Conservation (phyloP, 2,797 vertebrate genomes). For the Hemibagrus guttatus region DNA sequence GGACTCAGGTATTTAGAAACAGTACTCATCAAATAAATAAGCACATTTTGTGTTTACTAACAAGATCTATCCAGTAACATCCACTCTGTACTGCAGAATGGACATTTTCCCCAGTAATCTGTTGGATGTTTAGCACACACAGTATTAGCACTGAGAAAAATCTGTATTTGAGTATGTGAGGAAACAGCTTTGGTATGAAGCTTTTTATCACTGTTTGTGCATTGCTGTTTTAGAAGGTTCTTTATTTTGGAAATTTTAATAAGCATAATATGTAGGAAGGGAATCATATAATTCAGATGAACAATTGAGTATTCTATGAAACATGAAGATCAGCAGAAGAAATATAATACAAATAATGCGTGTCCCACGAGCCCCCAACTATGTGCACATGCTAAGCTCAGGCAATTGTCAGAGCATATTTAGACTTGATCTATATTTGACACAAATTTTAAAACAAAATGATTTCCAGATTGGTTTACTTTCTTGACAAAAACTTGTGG, state of each 20-base stretch:
- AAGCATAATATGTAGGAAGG: background rate
- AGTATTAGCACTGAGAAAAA: background rate
- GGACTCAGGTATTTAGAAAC: constrained; percentile 16
- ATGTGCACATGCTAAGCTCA: background rate
- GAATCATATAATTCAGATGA: background rate
- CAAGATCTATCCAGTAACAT: background rate
- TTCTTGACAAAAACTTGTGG: constrained; percentile 12
- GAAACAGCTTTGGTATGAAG: background rate
- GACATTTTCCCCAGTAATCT: background rate
- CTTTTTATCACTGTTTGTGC: background rate
- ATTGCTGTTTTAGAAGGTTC: background rate
- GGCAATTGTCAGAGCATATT: background rate
- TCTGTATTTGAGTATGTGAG: background rate
- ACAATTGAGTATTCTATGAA: background rate
- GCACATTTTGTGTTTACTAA: background rate
- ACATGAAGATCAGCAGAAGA: background rate
- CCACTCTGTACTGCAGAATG: background rate
- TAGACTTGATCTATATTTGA: background rate
- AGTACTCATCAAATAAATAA: constrained; percentile 30
- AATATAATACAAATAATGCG: background rate
- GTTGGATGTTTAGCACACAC: background rate
- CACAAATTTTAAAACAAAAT: constrained; percentile 1
- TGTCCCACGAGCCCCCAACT: background rate
- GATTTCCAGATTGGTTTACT: constrained; percentile 12
- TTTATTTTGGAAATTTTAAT: background rate